phyloP scores from a whole-genome alignment of 2,797 vertebrate species.

The Bryconaethiops microstoma region DNA sequence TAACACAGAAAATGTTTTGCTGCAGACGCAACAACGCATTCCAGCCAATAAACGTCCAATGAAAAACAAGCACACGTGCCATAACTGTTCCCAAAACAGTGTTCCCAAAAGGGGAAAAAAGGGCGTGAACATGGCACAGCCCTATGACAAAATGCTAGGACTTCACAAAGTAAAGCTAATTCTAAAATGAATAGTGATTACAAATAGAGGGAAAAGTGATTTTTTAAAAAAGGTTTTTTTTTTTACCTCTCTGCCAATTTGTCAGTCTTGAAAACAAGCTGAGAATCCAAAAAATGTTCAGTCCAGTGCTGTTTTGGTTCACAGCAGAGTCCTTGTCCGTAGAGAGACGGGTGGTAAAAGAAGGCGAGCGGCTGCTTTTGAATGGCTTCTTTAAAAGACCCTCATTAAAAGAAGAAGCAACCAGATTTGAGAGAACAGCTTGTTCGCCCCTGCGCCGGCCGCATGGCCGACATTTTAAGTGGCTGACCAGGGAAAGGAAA shows the following conservation, averaged over 20 bases:
- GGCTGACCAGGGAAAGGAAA: slow-evolving; percentile 41
- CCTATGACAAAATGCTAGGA: background rate
- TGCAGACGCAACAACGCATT: slow-evolving; percentile 29
- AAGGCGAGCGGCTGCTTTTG: background rate
- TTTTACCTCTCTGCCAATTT: slow-evolving; percentile 49
- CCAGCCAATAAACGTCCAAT: slow-evolving; percentile 43
- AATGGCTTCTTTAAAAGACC: background rate
- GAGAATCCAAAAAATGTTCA: slow-evolving; percentile 2
- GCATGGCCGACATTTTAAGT: slow-evolving; percentile 59
- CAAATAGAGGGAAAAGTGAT: background rate
- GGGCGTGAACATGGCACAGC: background rate
- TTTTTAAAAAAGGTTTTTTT: background rate
- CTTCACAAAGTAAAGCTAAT: background rate
- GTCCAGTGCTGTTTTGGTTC: background rate
- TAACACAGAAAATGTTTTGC: background rate
- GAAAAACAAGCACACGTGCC: background rate
- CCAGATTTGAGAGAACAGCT: slow-evolving; percentile 35
- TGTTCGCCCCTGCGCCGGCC: slow-evolving; percentile 33
- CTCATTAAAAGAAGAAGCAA: slow-evolving; percentile 36
- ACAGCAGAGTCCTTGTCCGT: background rate
- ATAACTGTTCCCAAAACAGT: background rate
- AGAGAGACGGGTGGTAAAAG: background rate
- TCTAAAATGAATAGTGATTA: background rate
- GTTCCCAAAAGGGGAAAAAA: slow-evolving; percentile 5
- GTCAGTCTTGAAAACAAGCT: slow-evolving; percentile 31